Percentiles rank a stretch among this genome's conserved stretches.
phyloP scores from a whole-genome alignment of 2,888 invertebrate genomes.

The Trichogramma evanescens region DNA sequence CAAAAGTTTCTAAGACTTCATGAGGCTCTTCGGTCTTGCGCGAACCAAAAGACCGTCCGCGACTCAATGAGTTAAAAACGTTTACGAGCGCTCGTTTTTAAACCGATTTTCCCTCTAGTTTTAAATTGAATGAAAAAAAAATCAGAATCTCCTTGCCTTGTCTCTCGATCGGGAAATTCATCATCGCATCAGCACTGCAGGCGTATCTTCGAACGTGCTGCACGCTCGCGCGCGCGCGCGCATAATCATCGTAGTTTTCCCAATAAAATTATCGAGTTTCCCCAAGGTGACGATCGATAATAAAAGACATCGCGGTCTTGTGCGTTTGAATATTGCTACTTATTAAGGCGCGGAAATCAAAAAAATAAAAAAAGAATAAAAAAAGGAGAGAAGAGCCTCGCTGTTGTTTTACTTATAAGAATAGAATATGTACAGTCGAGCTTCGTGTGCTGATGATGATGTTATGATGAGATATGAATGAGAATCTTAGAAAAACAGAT shows the following conservation, averaged over 20 bases:
- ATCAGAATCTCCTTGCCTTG: slow-evolving; percentile 1
- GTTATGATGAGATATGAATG: neutral
- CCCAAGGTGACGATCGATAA: slow-evolving; percentile 5
- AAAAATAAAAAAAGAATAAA: too few species aligned
- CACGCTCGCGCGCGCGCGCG: slow-evolving; percentile 7
- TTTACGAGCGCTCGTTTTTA: slow-evolving; percentile 10
- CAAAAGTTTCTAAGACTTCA: neutral
- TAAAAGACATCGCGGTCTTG: neutral
- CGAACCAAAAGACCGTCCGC: slow-evolving; percentile 3
- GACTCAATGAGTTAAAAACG: neutral
- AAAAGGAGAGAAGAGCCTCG: too few species aligned
- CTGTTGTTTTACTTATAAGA: too few species aligned
- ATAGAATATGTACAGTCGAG: too few species aligned
- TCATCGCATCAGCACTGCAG: too few species aligned
- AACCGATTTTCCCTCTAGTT: slow-evolving; percentile 2
- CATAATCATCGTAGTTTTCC: slow-evolving; percentile 15
- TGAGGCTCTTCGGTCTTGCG: neutral
- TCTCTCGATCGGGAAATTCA: neutral
- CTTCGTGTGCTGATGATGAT: too few species aligned
- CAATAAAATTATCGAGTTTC: slow-evolving; percentile 14
- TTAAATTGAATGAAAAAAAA: neutral
- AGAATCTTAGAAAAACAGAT: neutral
- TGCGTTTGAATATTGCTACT: neutral
- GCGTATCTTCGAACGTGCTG: too few species aligned
- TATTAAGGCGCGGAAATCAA: too few species aligned